Conservation (phyloP, 2,113 vertebrate genomes). For the Pedetes capensis region DNA sequence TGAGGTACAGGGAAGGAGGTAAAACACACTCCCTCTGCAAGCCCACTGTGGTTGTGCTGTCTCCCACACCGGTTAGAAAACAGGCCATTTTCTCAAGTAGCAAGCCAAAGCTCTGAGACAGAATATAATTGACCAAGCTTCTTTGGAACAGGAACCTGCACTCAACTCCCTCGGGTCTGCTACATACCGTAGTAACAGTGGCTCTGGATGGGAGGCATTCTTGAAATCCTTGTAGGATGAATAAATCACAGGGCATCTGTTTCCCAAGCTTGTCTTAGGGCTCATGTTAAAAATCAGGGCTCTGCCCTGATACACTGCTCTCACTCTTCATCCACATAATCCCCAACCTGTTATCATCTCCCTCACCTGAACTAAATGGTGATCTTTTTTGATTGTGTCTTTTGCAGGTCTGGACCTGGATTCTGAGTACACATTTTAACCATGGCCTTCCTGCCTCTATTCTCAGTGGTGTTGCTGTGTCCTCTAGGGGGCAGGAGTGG, state of each 20-base stretch:
- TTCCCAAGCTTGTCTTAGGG: not conserved
- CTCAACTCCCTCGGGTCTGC: rapidly evolving
- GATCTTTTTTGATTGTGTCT: not conserved
- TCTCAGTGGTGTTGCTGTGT: not conserved
- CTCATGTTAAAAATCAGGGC: not conserved
- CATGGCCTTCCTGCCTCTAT: not conserved
- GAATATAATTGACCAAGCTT: not conserved
- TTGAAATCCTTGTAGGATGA: not conserved
- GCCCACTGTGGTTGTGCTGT: not conserved
- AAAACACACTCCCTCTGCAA: not conserved
- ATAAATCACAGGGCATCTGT: not conserved
- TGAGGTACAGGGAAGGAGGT: not conserved
- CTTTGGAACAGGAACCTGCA: not conserved
- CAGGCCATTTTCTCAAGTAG: not conserved
- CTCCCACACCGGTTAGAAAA: not conserved
- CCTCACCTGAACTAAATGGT: not conserved
- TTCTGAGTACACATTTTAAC: not conserved
- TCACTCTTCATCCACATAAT: not conserved
- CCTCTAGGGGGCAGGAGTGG: conserved; percentile 69
- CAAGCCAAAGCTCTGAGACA: not conserved
- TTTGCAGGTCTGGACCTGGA: not conserved
- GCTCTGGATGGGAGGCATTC: not conserved
- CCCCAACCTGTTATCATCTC: not conserved
- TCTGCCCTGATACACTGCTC: not conserved
- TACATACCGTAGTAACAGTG: not conserved